A percentile compares a stretch with the other conserved stretches of the same genome.
These are phyloP conservation scores for Eristalis tenax DNA, from an alignment of 2,888 invertebrate genomes.

Conservation along the genomic window DNA sequence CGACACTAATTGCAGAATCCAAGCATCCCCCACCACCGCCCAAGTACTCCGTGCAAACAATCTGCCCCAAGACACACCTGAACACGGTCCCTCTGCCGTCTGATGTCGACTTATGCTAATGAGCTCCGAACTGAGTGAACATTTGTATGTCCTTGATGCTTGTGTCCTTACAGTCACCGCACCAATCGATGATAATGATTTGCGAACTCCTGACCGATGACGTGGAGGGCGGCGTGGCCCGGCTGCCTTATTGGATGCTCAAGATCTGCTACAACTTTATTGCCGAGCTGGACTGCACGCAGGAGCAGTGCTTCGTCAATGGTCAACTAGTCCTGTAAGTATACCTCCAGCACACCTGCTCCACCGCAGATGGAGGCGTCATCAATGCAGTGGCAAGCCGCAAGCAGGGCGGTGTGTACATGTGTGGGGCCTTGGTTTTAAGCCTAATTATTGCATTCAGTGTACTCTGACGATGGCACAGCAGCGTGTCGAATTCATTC, in stretches of 20 bases:
- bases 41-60: not conserved
- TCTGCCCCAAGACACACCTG: not conserved
- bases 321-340: constrained; percentile 74
- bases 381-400: not conserved
- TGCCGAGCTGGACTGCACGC: constrained; percentile 82
- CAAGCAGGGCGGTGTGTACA: not conserved
- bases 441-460: constrained; percentile 50
- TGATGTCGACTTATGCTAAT: not conserved
- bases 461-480: not conserved
- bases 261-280: constrained; percentile 84
- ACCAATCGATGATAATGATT: constrained; percentile 89
- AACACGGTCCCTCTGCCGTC: not conserved
- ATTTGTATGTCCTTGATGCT: not conserved
- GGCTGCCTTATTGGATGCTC: constrained; percentile 86
- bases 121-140: not conserved
- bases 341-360: constrained; percentile 15
- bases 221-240: constrained; percentile 91
- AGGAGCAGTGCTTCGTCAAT: constrained; percentile 73
- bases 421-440: constrained; percentile 27
- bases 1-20: not conserved
- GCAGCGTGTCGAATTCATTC: not conserved
- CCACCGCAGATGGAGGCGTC: not conserved
- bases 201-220: constrained; percentile 92
- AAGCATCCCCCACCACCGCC: not conserved
- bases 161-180: constrained; percentile 83